These are phyloP conservation scores for Ptilodon capucinus DNA, from an alignment of 2,888 invertebrate species.

Conservation along the genomic window DNA sequence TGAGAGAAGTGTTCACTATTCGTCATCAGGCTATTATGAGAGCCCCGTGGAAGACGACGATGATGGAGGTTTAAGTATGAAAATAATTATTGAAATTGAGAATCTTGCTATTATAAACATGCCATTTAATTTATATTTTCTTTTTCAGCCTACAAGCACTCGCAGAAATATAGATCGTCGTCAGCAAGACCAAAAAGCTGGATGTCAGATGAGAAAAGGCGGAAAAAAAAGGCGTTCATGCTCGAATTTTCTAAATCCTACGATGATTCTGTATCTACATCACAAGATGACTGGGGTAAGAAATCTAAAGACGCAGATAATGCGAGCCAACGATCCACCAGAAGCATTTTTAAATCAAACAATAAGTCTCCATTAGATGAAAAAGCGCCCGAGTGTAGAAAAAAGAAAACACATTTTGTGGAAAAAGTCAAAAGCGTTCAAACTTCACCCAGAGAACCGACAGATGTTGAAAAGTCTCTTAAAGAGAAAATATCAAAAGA, in stretches of 20 bases:
- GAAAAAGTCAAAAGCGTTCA: slow-evolving; percentile 72
- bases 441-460: slow-evolving; percentile 67
- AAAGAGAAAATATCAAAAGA: slow-evolving; percentile 69
- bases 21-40: slow-evolving; percentile 89
- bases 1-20: slow-evolving; percentile 87
- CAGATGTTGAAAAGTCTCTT: slow-evolving; percentile 66
- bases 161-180: slow-evolving; percentile 74
- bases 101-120: background rate
- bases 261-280: slow-evolving; percentile 79
- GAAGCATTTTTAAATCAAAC: slow-evolving; percentile 51
- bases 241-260: slow-evolving; percentile 87
- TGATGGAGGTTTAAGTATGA: slow-evolving; percentile 76
- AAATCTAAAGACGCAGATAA: slow-evolving; percentile 60
- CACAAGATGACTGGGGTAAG: slow-evolving; percentile 74
- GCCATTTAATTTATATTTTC: background rate
- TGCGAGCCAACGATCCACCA: slow-evolving; percentile 58
- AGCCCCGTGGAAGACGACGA: slow-evolving; percentile 88
- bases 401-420: slow-evolving; percentile 76
- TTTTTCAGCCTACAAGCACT: slow-evolving; percentile 74
- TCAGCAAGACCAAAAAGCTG: slow-evolving; percentile 76
- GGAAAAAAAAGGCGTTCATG: slow-evolving; percentile 89
- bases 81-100: background rate
- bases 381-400: slow-evolving; percentile 59
- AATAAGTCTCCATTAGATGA: slow-evolving; percentile 70
- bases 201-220: slow-evolving; percentile 87